Conservation (phyloP, 2,888 invertebrate species). For the Euzophera pinguis region DNA sequence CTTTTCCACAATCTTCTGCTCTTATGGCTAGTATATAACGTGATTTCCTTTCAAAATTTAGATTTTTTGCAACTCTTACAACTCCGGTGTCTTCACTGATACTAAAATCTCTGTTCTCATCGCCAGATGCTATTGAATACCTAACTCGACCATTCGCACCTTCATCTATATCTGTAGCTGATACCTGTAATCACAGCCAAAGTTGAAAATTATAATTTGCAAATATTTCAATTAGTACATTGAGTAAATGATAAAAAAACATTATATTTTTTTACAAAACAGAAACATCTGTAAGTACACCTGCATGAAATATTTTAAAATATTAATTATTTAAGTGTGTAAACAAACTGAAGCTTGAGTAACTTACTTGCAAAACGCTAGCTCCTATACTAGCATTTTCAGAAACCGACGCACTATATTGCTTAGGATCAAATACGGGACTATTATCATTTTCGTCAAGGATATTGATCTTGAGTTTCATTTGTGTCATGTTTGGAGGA, state of each 20-base stretch:
- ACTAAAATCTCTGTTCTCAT: constrained; percentile 93
- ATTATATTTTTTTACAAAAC: too few species aligned
- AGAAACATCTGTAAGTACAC: too few species aligned
- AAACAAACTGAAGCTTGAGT: too few species aligned
- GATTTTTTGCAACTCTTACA: constrained; percentile 93
- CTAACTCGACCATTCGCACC: constrained; percentile 94
- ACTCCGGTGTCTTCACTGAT: constrained; percentile 95
- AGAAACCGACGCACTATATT: constrained; percentile 93
- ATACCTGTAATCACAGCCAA: constrained; percentile 79
- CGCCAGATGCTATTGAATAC: constrained; percentile 93
- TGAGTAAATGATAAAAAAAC: too few species aligned
- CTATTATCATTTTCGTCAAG: constrained; percentile 95
- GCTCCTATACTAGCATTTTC: constrained; percentile 97
- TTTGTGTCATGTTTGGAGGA: constrained; percentile 85
- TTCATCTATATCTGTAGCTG: constrained; percentile 93
- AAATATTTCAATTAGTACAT: too few species aligned
- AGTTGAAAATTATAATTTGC: not conserved
- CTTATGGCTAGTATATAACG: constrained; percentile 90
- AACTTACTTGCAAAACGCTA: constrained; percentile 88
- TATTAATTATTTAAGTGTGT: too few species aligned
- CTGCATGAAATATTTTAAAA: too few species aligned
- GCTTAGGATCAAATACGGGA: constrained; percentile 92
- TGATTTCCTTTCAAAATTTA: constrained; percentile 94
- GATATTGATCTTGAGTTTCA: constrained; percentile 85
- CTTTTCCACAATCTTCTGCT: constrained; percentile 92